Conservation (phyloP, 1,140 invertebrate species). For the Cataglyphis hispanica region DNA sequence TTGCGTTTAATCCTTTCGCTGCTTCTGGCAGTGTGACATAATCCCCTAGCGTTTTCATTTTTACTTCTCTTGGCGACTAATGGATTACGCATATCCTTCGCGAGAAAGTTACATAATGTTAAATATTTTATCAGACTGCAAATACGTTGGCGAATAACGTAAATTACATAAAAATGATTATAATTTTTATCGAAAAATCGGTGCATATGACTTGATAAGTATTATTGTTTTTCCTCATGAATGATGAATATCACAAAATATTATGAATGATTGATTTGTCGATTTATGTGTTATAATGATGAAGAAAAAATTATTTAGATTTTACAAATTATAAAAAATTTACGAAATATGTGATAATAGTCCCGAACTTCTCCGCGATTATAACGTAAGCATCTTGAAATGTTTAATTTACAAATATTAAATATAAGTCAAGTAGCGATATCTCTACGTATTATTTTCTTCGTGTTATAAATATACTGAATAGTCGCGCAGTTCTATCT, state of each 20-base stretch:
- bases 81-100: neutral
- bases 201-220: neutral
- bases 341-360: neutral
- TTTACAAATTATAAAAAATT: no score
- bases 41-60: constrained; percentile 5
- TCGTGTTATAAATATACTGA: constrained; percentile 9
- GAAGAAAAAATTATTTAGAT: neutral
- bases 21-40: constrained; percentile 37
- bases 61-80: constrained; percentile 11
- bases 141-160: neutral
- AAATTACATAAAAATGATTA: neutral
- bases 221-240: neutral
- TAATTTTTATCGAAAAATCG: constrained; percentile 8
- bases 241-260: neutral
- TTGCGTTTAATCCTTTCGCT: constrained; percentile 43
- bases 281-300: neutral
- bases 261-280: neutral
- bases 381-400: neutral
- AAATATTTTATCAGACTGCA: constrained; percentile 2
- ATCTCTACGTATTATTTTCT: neutral
- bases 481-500: neutral
- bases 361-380: neutral
- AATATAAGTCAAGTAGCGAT: no score
- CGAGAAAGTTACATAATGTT: constrained; percentile 22
- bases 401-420: neutral